Conservation (phyloP, 2,888 invertebrate genomes). For the Epistrophe eligans region DNA sequence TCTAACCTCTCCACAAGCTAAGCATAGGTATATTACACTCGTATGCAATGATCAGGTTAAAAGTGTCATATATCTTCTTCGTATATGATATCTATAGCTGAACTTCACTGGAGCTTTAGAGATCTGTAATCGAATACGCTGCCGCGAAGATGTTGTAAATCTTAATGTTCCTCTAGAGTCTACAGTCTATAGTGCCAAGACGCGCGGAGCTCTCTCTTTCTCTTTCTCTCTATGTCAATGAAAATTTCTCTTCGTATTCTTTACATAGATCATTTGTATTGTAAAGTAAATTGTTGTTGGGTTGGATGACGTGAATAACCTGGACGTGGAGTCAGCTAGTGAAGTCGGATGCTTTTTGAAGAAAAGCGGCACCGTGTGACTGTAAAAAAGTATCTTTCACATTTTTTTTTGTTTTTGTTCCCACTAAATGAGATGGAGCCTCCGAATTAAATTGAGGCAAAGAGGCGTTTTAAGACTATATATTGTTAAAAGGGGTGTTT, state of each 20-base stretch:
- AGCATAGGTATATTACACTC: no score
- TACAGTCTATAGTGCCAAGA: background rate
- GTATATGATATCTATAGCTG: background rate
- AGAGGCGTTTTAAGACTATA: background rate
- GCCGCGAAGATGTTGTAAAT: conserved; percentile 31
- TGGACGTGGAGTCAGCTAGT: conserved; percentile 63
- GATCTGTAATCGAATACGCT: conserved; percentile 66
- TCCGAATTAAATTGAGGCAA: background rate
- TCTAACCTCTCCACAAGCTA: conserved; percentile 10
- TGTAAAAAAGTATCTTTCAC: conserved; percentile 48
- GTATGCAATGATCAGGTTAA: conserved; percentile 46
- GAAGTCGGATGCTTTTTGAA: conserved; percentile 31
- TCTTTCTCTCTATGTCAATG: conserved; percentile 56
- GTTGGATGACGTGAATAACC: conserved; percentile 57
- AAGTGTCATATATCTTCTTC: conserved; percentile 64
- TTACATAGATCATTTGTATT: conserved; percentile 3
- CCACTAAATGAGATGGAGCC: conserved; percentile 39
- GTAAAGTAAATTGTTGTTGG: conserved; percentile 12
- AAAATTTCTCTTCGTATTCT: conserved; percentile 65
- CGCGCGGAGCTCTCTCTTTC: conserved; percentile 21
- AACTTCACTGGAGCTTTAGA: conserved; percentile 33
- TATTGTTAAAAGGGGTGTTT: conserved; percentile 38
- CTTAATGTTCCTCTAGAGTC: background rate
- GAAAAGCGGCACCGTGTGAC: conserved; percentile 61
- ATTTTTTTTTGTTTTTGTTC: conserved; percentile 35